phyloP scores from a whole-genome alignment of 2,797 vertebrate species.

The Craterocephalus amniculus region DNA sequence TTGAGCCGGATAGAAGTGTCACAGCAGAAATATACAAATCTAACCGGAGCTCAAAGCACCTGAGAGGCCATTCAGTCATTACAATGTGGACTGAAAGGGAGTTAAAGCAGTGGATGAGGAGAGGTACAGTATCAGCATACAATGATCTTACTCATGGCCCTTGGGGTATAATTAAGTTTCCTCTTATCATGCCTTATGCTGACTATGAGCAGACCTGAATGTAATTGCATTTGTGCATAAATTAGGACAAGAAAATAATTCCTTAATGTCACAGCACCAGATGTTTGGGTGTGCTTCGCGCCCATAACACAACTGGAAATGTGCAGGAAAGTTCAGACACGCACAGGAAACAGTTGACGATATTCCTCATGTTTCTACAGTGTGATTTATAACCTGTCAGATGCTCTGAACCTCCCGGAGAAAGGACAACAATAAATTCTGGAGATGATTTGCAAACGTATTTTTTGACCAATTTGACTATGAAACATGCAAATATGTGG shows the following conservation, averaged over 20 bases:
- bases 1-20: conserved; percentile 56
- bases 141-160: conserved; percentile 53
- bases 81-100: conserved; percentile 19
- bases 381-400: conserved; percentile 27
- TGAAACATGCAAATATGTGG: conserved; percentile 69
- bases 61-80: conserved; percentile 22
- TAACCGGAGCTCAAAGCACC: conserved; percentile 34
- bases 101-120: conserved; percentile 33
- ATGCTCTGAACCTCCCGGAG: conserved; percentile 18
- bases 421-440: conserved; percentile 30
- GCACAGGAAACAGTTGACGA: conserved; percentile 20
- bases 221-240: conserved; percentile 67
- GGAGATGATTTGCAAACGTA: conserved; percentile 62
- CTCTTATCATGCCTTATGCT: conserved; percentile 64
- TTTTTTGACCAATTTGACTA: conserved; percentile 70
- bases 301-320: conserved; percentile 21
- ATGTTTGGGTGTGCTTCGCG: conserved; percentile 42
- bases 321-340: conserved; percentile 24
- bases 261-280: conserved; percentile 48
- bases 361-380: background rate
- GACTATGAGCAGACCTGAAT: conserved; percentile 67
- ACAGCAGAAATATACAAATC: conserved; percentile 42
- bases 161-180: conserved; percentile 67
- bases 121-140: conserved; percentile 46
- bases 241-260: conserved; percentile 64